Evolutionary conservation across 2,888 invertebrate species (phyloP).

Genomic region (Pollenia griseotomentosa): DNA sequence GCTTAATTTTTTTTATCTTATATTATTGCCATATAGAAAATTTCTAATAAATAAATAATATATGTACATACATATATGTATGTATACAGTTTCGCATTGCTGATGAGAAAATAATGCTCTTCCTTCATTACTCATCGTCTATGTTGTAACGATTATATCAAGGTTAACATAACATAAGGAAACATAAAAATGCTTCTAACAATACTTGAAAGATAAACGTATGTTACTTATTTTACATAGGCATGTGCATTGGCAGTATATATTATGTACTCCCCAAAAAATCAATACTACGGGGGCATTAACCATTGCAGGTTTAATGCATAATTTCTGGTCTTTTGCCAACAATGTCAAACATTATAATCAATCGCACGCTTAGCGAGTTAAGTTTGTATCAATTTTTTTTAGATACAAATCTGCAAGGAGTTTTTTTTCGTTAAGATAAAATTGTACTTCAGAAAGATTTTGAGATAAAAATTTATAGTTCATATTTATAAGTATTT

Average conservation of each 20-base stretch:
- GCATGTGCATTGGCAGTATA: neutral
- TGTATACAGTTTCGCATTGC: too few species aligned
- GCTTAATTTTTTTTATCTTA: too few species aligned
- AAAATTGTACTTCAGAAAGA: too few species aligned
- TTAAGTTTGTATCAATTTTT: conserved; percentile 9
- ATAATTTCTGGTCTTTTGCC: conserved; percentile 29
- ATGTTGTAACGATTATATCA: conserved; percentile 48
- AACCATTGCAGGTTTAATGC: conserved; percentile 10
- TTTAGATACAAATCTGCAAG: neutral
- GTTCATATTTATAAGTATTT: too few species aligned
- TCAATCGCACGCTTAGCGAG: neutral
- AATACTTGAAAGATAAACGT: neutral
- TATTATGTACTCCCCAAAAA: conserved; percentile 26
- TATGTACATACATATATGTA: too few species aligned
- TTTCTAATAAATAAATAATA: too few species aligned
- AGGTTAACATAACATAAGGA: conserved; percentile 52
- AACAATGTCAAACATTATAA: conserved; percentile 15
- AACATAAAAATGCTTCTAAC: conserved; percentile 14
- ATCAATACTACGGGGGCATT: conserved; percentile 47
- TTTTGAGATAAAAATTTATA: too few species aligned
- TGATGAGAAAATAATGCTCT: too few species aligned
- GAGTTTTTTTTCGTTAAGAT: too few species aligned
- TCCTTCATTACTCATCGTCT: neutral
- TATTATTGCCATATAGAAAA: too few species aligned
- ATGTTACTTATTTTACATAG: neutral